phyloP scores from a whole-genome alignment of 64 coral and sea anemone species.

The Stylophora pistillata region DNA sequence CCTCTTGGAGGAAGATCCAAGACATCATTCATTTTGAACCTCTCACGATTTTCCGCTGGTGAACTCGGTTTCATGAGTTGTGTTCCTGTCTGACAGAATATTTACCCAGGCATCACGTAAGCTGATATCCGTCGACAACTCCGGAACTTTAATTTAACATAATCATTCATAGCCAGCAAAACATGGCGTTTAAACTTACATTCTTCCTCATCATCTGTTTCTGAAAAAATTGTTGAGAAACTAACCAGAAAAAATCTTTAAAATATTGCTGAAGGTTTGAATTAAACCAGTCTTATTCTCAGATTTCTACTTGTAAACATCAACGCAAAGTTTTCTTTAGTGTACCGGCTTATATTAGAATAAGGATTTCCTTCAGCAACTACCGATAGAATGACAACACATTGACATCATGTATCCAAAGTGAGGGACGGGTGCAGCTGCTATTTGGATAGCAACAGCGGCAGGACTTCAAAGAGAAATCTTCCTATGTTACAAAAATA shows the following conservation, averaged over 20 bases:
- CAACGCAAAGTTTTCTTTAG: not conserved
- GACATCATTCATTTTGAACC: not conserved
- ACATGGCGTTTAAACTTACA: too few relatives aligned
- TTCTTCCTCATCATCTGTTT: too few relatives aligned
- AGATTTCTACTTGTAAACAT: not conserved
- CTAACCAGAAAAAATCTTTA: not conserved
- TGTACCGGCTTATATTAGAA: not conserved
- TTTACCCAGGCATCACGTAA: not conserved
- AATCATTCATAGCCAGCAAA: not conserved
- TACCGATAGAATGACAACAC: too few relatives aligned
- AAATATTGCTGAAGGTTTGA: not conserved
- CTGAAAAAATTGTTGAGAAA: not conserved
- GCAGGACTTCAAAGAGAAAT: too few relatives aligned
- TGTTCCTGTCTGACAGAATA: not conserved
- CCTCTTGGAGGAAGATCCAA: conserved; percentile 20
- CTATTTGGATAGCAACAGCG: too few relatives aligned
- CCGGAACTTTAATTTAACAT: not conserved
- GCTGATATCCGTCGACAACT: not conserved
- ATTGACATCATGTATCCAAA: too few relatives aligned
- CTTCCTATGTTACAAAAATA: too few relatives aligned
- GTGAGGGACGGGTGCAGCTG: too few relatives aligned
- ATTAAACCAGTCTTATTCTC: not conserved
- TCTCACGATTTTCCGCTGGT: not conserved
- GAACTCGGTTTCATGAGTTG: not conserved
- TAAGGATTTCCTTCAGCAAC: too few relatives aligned